Percentiles rank a stretch among this genome's conserved stretches.
phyloP scores from a whole-genome alignment of 2,113 vertebrate genomes.

The Bufo gargarizans region DNA sequence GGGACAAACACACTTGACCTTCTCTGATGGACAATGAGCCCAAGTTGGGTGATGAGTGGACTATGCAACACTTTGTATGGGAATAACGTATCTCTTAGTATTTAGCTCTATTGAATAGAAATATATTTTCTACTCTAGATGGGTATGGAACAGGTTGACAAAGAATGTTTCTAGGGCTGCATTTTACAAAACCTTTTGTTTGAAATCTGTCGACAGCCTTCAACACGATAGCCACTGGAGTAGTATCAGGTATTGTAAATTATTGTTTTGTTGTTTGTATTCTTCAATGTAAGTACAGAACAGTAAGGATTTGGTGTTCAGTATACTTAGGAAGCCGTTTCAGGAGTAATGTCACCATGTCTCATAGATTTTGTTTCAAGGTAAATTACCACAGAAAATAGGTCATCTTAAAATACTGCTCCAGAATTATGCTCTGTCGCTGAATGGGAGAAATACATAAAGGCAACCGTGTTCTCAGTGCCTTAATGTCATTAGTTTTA shows the following conservation, averaged over 20 bases:
- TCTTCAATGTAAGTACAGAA: neutral
- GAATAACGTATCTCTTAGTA: conserved; percentile 54
- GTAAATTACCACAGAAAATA: conserved; percentile 32
- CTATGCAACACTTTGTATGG: conserved; percentile 62
- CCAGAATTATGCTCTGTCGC: conserved; percentile 19
- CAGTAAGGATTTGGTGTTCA: conserved; percentile 42
- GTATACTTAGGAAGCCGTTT: neutral
- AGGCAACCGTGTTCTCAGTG: conserved; percentile 47
- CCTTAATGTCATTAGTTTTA: conserved; percentile 44
- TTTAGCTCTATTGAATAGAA: conserved; percentile 25
- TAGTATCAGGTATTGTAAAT: neutral
- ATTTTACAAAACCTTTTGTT: conserved; percentile 46
- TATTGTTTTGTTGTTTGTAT: conserved; percentile 15
- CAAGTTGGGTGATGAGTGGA: conserved; percentile 60
- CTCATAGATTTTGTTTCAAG: neutral
- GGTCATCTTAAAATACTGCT: conserved; percentile 25
- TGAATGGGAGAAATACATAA: conserved; percentile 19
- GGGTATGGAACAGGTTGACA: conserved; percentile 56
- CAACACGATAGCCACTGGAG: neutral
- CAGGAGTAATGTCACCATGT: neutral
- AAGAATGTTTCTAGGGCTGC: conserved; percentile 59
- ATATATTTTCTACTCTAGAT: conserved; percentile 54
- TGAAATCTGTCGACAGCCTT: conserved; percentile 4
- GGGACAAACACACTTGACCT: conserved; percentile 51
- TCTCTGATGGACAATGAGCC: neutral